phyloP scores from a whole-genome alignment of 2,113 vertebrate genomes.

The Anhinga rufa region DNA sequence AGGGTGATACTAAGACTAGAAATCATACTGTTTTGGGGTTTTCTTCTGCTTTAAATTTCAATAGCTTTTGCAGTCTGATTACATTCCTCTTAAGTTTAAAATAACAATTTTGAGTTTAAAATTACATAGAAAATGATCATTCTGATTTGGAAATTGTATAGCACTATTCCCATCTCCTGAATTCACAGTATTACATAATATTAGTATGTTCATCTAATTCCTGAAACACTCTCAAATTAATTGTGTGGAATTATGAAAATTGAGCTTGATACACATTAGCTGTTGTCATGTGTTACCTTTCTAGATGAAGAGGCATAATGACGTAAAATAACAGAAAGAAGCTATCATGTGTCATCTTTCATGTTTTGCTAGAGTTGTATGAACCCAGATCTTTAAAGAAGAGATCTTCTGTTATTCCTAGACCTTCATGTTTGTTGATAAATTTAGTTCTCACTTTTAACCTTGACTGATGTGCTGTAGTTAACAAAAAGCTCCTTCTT shows the following conservation, averaged over 20 bases:
- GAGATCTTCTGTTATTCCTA: background rate
- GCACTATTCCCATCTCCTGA: background rate
- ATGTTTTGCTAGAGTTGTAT: background rate
- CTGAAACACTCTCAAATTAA: background rate
- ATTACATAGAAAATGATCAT: background rate
- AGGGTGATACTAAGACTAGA: background rate
- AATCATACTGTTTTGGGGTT: background rate
- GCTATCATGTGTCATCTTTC: background rate
- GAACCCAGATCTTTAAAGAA: background rate
- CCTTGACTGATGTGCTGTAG: background rate
- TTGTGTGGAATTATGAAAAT: background rate
- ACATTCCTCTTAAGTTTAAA: background rate
- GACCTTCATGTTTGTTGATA: background rate
- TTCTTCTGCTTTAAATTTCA: background rate
- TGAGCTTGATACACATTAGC: background rate
- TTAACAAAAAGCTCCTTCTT: background rate
- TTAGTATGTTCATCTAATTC: background rate
- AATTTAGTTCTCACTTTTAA: background rate
- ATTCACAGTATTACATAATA: background rate
- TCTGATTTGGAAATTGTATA: constrained; percentile 18
- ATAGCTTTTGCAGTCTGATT: background rate
- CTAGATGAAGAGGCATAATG: background rate
- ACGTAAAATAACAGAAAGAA: background rate
- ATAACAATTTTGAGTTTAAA: background rate
- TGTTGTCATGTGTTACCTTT: background rate